Conservation (phyloP, 2,888 invertebrate species). For the Phrixothrix hirtus region DNA sequence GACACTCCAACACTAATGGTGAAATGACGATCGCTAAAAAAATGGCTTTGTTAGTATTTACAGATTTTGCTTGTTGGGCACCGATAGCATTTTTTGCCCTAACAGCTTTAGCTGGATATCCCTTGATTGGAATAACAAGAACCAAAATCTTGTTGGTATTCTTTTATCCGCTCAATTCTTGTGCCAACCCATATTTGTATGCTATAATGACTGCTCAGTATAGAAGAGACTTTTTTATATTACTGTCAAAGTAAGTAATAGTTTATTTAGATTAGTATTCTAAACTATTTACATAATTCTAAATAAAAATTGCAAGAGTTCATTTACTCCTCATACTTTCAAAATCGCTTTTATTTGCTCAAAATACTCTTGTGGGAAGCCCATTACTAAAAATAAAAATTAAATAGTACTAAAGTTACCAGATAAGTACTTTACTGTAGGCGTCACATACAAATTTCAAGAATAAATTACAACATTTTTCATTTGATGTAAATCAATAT, state of each 20-base stretch:
- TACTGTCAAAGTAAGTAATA: slow-evolving; percentile 66
- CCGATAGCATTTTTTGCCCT: slow-evolving; percentile 89
- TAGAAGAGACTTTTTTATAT: slow-evolving; percentile 70
- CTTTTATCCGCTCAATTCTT: slow-evolving; percentile 89
- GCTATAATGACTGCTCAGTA: slow-evolving; percentile 89
- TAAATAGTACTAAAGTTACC: too few species aligned
- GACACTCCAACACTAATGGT: slow-evolving; percentile 60
- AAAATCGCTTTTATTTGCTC: background rate
- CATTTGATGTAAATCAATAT: too few species aligned
- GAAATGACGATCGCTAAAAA: slow-evolving; percentile 82
- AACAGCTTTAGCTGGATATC: slow-evolving; percentile 81
- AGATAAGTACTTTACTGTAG: too few species aligned
- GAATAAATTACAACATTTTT: too few species aligned
- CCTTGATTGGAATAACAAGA: slow-evolving; percentile 80
- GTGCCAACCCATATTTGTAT: slow-evolving; percentile 91
- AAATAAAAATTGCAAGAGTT: too few species aligned
- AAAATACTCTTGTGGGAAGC: too few species aligned
- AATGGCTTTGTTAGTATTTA: slow-evolving; percentile 86
- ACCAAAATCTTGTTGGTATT: slow-evolving; percentile 84
- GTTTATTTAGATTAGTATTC: too few species aligned
- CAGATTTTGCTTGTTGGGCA: slow-evolving; percentile 83
- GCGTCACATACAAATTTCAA: too few species aligned
- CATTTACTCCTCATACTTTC: background rate
- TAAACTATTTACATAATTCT: too few species aligned
- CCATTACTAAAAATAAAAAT: too few species aligned